Conservation (phyloP, 2,797 vertebrate genomes). For the Nyctibius grandis region DNA sequence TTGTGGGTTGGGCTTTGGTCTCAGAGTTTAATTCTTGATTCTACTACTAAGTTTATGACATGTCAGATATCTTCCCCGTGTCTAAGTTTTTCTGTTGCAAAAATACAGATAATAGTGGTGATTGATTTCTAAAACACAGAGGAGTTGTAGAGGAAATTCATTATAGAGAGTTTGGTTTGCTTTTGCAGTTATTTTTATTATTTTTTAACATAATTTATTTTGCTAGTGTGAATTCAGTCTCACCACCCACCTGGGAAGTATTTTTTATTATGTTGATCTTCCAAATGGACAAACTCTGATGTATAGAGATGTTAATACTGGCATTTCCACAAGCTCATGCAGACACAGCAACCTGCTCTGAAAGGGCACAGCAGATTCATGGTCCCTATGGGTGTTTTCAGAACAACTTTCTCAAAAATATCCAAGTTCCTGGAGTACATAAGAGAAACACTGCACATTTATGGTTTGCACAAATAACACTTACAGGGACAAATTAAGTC, state of each 20-base stretch:
- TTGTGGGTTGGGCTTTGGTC: not conserved
- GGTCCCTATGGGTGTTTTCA: not conserved
- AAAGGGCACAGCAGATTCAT: not conserved
- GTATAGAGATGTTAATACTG: not conserved
- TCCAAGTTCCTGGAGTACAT: not conserved
- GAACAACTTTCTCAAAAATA: not conserved
- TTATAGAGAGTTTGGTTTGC: not conserved
- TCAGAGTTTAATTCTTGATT: not conserved
- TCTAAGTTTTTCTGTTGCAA: not conserved
- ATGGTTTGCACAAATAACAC: not conserved
- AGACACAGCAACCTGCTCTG: not conserved
- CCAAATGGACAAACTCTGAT: slow-evolving; percentile 1
- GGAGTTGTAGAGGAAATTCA: not conserved
- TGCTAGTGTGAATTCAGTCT: not conserved
- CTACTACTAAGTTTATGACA: not conserved
- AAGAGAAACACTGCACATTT: not conserved
- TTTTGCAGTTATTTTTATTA: not conserved
- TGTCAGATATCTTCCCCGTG: not conserved
- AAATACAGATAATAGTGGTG: not conserved
- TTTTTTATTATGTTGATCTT: slow-evolving; percentile 14
- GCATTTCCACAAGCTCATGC: not conserved
- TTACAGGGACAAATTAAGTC: not conserved
- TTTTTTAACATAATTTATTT: not conserved
- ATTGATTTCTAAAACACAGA: not conserved
- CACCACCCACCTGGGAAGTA: not conserved